A percentile compares a stretch with the other conserved stretches of the same genome.
phyloP scores from a whole-genome alignment of 2,888 invertebrate genomes.

The Lumbricus terrestris region DNA sequence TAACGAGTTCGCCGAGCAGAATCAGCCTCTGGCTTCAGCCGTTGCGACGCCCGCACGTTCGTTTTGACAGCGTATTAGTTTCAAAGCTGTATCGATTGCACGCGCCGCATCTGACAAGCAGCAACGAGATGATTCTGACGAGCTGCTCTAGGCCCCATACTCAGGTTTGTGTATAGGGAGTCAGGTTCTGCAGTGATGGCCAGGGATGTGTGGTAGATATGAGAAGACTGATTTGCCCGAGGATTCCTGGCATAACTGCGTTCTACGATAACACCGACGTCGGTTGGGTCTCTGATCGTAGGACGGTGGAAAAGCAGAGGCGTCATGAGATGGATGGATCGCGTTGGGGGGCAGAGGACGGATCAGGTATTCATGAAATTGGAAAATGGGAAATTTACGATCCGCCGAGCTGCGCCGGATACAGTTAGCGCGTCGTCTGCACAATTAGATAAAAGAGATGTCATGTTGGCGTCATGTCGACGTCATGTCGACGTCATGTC shows the following conservation, averaged over 20 bases:
- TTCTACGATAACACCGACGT: too few species aligned
- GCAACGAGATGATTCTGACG: neutral
- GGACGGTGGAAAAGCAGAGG: neutral
- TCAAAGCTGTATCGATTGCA: neutral
- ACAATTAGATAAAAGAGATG: neutral
- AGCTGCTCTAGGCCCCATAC: neutral
- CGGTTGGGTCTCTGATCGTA: too few species aligned
- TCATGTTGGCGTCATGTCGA: neutral
- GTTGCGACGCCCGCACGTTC: neutral
- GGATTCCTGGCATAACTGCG: neutral
- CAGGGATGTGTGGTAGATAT: neutral
- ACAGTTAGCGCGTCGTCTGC: neutral
- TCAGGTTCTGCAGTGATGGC: neutral
- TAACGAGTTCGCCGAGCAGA: neutral
- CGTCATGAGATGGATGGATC: neutral
- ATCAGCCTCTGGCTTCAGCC: neutral
- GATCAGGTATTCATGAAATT: constrained; percentile 3
- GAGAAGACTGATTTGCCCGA: neutral
- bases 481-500: neutral
- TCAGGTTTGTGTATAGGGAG: neutral
- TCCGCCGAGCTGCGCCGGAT: neutral
- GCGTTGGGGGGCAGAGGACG: neutral
- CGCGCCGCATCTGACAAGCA: neutral
- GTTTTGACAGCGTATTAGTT: neutral
- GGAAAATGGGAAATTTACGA: constrained; percentile 3